Evolutionary conservation across 2,888 invertebrate genomes (phyloP).

Genomic region (Pycnomerus fuliginosus): DNA sequence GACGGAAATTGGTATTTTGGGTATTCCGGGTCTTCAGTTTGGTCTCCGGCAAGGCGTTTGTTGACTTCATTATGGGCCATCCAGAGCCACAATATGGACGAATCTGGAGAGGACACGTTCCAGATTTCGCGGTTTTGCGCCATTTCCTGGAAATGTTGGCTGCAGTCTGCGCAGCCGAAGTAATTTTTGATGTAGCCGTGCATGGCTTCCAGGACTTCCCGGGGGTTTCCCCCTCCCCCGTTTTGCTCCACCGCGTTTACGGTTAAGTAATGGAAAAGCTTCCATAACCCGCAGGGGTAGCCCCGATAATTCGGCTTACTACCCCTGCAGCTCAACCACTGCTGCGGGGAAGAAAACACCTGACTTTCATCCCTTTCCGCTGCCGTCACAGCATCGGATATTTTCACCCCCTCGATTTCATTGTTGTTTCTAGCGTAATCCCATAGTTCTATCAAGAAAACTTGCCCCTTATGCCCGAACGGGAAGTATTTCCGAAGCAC

Average conservation of each 20-base stretch:
- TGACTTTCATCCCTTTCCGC: conserved; percentile 58
- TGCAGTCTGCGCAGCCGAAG: conserved; percentile 92
- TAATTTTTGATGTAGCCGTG: conserved; percentile 86
- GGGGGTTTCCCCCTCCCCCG: conserved; percentile 52
- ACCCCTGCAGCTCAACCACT: conserved; percentile 83
- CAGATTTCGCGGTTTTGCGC: conserved; percentile 68
- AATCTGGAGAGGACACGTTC: conserved; percentile 69
- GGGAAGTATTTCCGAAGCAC: conserved; percentile 80
- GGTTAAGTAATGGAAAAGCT: conserved; percentile 87
- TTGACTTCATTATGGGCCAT: conserved; percentile 92
- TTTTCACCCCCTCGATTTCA: conserved; percentile 60
- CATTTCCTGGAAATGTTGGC: conserved; percentile 87
- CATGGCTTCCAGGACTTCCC: conserved; percentile 77
- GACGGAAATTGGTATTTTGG: conserved; percentile 90
- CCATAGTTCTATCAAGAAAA: conserved; percentile 63
- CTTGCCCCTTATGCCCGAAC: conserved; percentile 65
- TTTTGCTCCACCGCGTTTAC: conserved; percentile 65
- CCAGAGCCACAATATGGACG: conserved; percentile 92
- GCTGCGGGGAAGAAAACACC: conserved; percentile 57
- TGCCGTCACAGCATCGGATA: conserved; percentile 57
- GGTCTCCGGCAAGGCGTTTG: conserved; percentile 78
- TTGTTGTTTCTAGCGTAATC: conserved; percentile 55
- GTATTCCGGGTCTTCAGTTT: conserved; percentile 85
- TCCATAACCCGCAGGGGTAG: conserved; percentile 95
- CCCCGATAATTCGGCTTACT: conserved; percentile 75